Evolutionary conservation across 2,113 vertebrate genomes (phyloP), one percentile per base, ranked within the genome.

Genomic region (Peucedramus taeniatus): DNA sequence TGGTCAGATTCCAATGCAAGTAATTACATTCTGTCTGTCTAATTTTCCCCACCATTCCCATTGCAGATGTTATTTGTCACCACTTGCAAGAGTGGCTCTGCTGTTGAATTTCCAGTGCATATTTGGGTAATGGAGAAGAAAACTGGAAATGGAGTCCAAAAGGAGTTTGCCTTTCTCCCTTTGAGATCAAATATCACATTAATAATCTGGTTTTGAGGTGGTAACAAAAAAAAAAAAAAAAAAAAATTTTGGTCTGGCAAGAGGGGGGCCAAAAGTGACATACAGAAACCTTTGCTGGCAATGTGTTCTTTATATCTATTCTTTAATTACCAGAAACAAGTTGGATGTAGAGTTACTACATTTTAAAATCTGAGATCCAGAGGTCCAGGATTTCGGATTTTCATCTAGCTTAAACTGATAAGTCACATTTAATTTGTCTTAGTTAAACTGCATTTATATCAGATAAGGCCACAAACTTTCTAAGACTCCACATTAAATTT

Each of bases 41-140:
- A 49, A 82, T 83, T 96, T 94, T 92, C 78, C 49, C 54, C 74
- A 37, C 66, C 3, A 1, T 72, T 93, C 90, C 53, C 40, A 42
- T 53, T 95, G 69, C 93, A 87, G 77, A 82, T 91, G 84, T 89
- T 94, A 64, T 61, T 85, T 89, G 74, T 96, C 89, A 82, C 61
- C 33, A 30, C 69, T 82, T 75, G 57, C 47, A 51, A 37, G 72
- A 75, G 61, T 77, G 54, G 40, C 42, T 64, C 26, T 75, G 61
- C 40, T 87, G 22, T 57, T 84, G 49, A 60, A 61, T 82, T 93
- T 84, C 69, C 74, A 68, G 4, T 6, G 10, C 6, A 2, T 75
- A 10, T 63, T 78, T 85, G 51, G 21, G 8, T 93, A 76, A 20
- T 27, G 15, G 37, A 68, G 40, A 61, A 87, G 19, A 69, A 82